Conservation (phyloP, 2,888 invertebrate species). For the Noctuana brunneofusca region DNA sequence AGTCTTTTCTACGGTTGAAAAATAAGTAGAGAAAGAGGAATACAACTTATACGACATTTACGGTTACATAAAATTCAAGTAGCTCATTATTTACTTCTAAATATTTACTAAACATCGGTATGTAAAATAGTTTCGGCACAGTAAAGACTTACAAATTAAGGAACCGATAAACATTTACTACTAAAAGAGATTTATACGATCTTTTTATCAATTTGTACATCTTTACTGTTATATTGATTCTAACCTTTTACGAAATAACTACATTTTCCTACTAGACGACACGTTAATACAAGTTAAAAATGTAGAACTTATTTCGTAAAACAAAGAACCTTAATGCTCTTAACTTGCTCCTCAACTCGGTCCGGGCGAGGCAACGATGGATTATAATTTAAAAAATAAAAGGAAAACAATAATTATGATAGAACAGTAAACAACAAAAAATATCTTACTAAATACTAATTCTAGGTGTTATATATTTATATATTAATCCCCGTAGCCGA, state of each 20-base stretch:
- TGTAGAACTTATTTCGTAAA: conserved; percentile 56
- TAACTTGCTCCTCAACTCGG: conserved; percentile 51
- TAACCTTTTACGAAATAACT: conserved; percentile 57
- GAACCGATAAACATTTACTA: conserved; percentile 42
- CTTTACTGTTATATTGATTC: conserved; percentile 55
- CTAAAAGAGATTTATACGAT: conserved; percentile 38
- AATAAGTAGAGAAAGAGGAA: conserved; percentile 63
- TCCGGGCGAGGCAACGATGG: conserved; percentile 59
- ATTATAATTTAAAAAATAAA: conserved; percentile 40
- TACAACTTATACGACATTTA: conserved; percentile 52
- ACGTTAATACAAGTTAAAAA: conserved; percentile 46
- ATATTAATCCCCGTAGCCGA: conserved; percentile 55
- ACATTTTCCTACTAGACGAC: conserved; percentile 43
- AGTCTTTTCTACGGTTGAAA: conserved; percentile 79
- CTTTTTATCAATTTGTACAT: conserved; percentile 48
- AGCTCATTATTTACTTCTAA: conserved; percentile 67
- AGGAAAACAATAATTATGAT: conserved; percentile 67
- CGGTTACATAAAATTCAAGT: conserved; percentile 68
- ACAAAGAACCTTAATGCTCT: conserved; percentile 46
- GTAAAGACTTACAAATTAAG: conserved; percentile 58
- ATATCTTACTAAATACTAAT: conserved; percentile 60
- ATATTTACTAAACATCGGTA: conserved; percentile 78
- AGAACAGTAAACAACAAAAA: conserved; percentile 76
- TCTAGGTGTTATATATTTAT: conserved; percentile 65
- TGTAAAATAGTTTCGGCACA: conserved; percentile 74